phyloP scores from a whole-genome alignment of 2,888 invertebrate species.

The Zhengitettix transpicula region DNA sequence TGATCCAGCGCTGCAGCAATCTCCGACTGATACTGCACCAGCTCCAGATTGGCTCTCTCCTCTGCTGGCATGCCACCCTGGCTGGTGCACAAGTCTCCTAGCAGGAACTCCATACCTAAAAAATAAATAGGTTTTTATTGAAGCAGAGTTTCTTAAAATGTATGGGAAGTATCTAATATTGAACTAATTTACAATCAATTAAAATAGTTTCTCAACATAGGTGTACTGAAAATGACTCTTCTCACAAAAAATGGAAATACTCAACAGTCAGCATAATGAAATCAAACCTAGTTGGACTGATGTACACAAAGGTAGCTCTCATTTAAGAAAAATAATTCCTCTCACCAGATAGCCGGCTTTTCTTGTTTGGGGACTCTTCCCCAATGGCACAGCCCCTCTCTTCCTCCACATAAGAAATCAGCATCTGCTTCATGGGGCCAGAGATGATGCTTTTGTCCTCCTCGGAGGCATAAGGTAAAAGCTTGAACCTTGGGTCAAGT shows the following conservation, averaged over 20 bases:
- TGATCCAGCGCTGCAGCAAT: constrained; percentile 26
- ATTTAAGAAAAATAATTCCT: not conserved
- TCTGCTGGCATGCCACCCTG: constrained; percentile 25
- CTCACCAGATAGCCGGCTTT: constrained; percentile 24
- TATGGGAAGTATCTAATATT: too few relatives aligned
- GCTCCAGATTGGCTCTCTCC: constrained; percentile 28
- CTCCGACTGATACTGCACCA: constrained; percentile 30
- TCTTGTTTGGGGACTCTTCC: constrained; percentile 21
- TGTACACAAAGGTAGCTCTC: too few relatives aligned
- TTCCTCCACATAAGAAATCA: constrained; percentile 24
- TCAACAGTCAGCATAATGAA: too few relatives aligned
- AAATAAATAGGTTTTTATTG: not conserved
- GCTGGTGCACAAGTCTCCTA: constrained; percentile 23
- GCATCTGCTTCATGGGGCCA: constrained; percentile 24
- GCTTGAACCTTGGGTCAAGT: constrained; percentile 29
- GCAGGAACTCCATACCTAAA: constrained; percentile 28
- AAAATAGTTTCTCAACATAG: too few relatives aligned
- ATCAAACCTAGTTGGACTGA: too few relatives aligned
- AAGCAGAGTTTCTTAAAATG: too few relatives aligned
- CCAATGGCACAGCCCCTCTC: constrained; percentile 16
- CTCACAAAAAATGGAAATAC: too few relatives aligned
- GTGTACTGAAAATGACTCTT: too few relatives aligned
- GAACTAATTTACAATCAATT: too few relatives aligned
- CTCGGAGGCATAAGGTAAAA: constrained; percentile 27
- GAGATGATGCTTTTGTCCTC: constrained; percentile 25